Evolutionary conservation across 2,797 vertebrate species (phyloP), one percentile per base, ranked within the genome.

Genomic region (Adrianichthys oophorus): DNA sequence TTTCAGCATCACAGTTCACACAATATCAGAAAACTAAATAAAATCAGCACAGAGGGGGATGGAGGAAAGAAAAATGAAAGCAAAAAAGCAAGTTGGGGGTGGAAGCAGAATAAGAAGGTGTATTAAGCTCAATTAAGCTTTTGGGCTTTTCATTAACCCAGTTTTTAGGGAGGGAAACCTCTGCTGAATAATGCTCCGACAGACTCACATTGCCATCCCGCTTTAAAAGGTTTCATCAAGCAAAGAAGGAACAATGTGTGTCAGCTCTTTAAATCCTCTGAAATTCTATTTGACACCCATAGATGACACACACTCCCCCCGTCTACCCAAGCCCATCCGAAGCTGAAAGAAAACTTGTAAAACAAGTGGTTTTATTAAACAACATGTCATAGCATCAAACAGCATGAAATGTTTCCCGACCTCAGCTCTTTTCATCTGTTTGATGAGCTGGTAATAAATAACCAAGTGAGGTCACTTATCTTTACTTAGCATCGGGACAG

Each of bases 101-200:
- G 61, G 68, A 53, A 77, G 76, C 70, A 64, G 73, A 78, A 87
- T 81, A 80, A 80, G 78, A 84, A 76, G 77, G 68, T 83, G 80
- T 84, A 89, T 87, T 86, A 85, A 79, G 85, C 82, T 83, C 90
- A 91, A 92, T 91, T 89, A 92, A 84, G 81, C 87, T 87, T 88
- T 86, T 85, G 88, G 87, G 90, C 85, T 90, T 90, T 92, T 91
- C 87, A 92, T 92, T 91, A 92, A 88, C 89, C 89, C 85, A 92
- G 79, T 90, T 92, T 88, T 89, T 86, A 70, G 73, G 79, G 70
- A 82, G 85, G 90, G 80, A 87, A 91, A 85, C 88, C 85, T 85
- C 84, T 80, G 79, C 84, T 87, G 87, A 89, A 89, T 91, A 90
- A 90, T 88, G 87, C 79, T 72, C 71, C 7, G 16, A 74, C 80